Base-by-base conservation (phyloP, 2,888 invertebrate genomes). In the Physocephala rufipes region DNA sequence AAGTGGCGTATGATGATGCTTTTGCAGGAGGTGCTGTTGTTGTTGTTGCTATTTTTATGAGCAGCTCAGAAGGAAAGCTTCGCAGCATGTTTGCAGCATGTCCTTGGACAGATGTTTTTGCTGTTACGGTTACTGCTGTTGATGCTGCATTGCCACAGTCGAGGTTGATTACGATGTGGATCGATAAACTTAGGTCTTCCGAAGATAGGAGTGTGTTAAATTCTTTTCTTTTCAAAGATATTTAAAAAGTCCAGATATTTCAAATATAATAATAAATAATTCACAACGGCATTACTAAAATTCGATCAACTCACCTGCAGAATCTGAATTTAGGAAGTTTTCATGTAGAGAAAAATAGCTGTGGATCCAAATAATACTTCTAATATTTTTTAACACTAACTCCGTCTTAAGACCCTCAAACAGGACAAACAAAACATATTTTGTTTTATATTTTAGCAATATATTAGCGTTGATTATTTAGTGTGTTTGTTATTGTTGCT, bases 21-120 rank as follows among this genome's bases (percentile, higher is more conserved):
- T 9, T 36, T 55, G 19, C 55, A 49, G 49, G 12, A 49, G 30
- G 26, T 28, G 16, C 47, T 49, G 66, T 55, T 28, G 63, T 26
- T 51, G 51, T 30, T 65, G 79, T 76, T 78, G 75, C 76, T 78
- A 74, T 73, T 68, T 70, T 73, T 75, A 70, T 74, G 67, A 30
- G 61, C 53, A 21, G n/a, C 45, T 15, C 1, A 21, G 36, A 30
- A 49, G 26, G 51, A 1, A 53, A n/a, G 21, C 51, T 49, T 47
- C 9, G 30, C 61, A n/a, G 36, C 26, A 72, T 74, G 74, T 73
- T 70, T 78, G 76, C 74, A 70, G 58, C 67, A 61, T 74, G 76
- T 71, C 77, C 79, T 76, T 76, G 78, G 78, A 75, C 79, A 79
- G 43, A 19, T 65, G 45, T 51, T 66, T 55, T 28, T 49, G 59